These are phyloP conservation scores for Acanthurus tractus DNA, from an alignment of 2,797 vertebrate species.

Conservation along the genomic window DNA sequence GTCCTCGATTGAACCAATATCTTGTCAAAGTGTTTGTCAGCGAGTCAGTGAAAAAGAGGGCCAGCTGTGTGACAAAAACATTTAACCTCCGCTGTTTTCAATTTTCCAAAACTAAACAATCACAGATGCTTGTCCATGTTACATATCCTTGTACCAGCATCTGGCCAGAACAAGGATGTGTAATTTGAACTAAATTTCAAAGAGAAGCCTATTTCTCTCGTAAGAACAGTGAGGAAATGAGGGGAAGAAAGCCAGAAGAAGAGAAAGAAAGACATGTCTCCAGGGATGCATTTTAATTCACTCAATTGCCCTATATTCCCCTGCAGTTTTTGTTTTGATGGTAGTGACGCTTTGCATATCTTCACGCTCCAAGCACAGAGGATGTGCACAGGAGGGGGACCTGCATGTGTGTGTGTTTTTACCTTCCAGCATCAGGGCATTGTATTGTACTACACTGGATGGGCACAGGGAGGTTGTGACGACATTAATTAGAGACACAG, in stretches of 20 bases:
- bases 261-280: constrained; percentile 77
- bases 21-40: constrained; percentile 33
- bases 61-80: constrained; percentile 22
- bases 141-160: constrained; percentile 43
- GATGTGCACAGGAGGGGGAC: constrained; percentile 73
- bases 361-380: constrained; percentile 81
- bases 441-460: constrained; percentile 56
- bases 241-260: constrained; percentile 65
- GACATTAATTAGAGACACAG: constrained; percentile 59
- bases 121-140: constrained; percentile 38
- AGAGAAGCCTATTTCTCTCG: constrained; percentile 46
- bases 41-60: constrained; percentile 5
- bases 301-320: constrained; percentile 87
- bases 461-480: constrained; percentile 58
- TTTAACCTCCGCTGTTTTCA: constrained; percentile 36
- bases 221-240: constrained; percentile 49
- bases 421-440: constrained; percentile 65
- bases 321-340: constrained; percentile 87
- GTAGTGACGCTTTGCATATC: constrained; percentile 85
- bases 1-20: constrained; percentile 49
- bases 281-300: constrained; percentile 86
- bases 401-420: constrained; percentile 61
- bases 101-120: constrained; percentile 35
- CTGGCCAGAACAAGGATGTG: constrained; percentile 43
- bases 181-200: constrained; percentile 50